These are phyloP conservation scores for Telmatochromis sp. DNA, from an alignment of 2,113 vertebrate genomes.

Conservation along the genomic window DNA sequence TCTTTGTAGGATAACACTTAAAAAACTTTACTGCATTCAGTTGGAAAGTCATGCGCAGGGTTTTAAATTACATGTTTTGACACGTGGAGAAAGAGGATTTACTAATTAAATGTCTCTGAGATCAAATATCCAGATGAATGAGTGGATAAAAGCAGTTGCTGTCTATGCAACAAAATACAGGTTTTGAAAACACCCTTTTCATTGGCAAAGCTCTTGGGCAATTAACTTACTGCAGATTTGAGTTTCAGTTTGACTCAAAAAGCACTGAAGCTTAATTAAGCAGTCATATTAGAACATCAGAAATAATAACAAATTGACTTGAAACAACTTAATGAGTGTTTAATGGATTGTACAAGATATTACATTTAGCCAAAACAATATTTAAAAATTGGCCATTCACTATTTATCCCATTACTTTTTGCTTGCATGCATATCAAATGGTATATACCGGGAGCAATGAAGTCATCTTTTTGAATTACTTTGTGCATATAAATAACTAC, in stretches of 20 bases:
- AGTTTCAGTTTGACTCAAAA: background rate
- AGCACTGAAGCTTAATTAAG: background rate
- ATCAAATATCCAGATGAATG: background rate
- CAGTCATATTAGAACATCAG: background rate
- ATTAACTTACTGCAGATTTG: background rate
- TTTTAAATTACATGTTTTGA: background rate
- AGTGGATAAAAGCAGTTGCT: background rate
- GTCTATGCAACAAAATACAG: background rate
- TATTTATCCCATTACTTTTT: constrained; percentile 35
- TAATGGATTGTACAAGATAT: constrained; percentile 13
- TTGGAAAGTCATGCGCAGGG: background rate
- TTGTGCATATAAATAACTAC: constrained; percentile 45
- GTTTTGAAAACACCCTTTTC: background rate
- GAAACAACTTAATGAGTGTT: constrained; percentile 7
- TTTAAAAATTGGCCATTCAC: constrained; percentile 4
- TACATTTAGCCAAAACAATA: constrained; percentile 22
- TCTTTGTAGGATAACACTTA: background rate
- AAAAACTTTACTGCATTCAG: background rate
- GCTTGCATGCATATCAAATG: constrained; percentile 68
- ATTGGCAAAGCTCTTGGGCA: background rate
- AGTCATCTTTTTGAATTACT: constrained; percentile 27
- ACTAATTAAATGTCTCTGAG: background rate
- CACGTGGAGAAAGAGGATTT: background rate
- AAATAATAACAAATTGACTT: background rate
- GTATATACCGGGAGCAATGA: constrained; percentile 7